Conservation (phyloP, 2,797 vertebrate species). For the Moxostoma hubbsi region DNA sequence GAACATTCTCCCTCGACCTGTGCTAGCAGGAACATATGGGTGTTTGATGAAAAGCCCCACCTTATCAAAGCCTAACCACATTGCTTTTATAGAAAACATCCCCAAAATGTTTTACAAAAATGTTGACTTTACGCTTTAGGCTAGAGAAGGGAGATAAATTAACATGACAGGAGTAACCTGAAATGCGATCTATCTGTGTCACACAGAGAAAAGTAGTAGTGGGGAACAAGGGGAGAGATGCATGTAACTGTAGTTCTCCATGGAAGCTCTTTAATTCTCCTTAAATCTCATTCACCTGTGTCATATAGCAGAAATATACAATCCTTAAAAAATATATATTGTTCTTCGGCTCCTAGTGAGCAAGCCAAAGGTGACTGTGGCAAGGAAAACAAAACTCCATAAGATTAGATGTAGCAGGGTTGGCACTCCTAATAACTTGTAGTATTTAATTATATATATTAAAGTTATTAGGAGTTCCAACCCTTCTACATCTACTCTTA, state of each 20-base stretch:
- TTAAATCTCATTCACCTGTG: background rate
- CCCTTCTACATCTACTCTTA: too few relatives aligned
- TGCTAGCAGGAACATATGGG: conserved; percentile 21
- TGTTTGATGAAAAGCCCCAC: conserved; percentile 39
- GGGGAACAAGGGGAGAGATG: conserved; percentile 19
- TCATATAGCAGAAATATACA: background rate
- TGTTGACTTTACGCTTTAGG: conserved; percentile 44
- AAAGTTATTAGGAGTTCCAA: too few relatives aligned
- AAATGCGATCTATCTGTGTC: conserved; percentile 39
- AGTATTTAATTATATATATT: too few relatives aligned
- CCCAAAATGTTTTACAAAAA: background rate
- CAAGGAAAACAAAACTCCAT: too few relatives aligned
- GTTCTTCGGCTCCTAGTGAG: too few relatives aligned
- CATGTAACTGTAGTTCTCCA: conserved; percentile 8
- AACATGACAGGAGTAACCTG: conserved; percentile 41
- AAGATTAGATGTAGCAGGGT: too few relatives aligned
- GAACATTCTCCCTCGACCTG: conserved; percentile 22
- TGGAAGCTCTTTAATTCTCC: background rate
- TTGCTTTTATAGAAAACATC: conserved; percentile 10
- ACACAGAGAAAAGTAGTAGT: conserved; percentile 40
- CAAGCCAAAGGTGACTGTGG: too few relatives aligned
- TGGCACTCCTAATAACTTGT: too few relatives aligned
- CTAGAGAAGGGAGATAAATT: conserved; percentile 44
- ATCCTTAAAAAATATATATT: too few relatives aligned
- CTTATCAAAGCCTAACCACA: conserved; percentile 44